These are phyloP conservation scores for Drosophila tanythrix DNA, from an alignment of 2,888 invertebrate genomes.

Conservation along the genomic window DNA sequence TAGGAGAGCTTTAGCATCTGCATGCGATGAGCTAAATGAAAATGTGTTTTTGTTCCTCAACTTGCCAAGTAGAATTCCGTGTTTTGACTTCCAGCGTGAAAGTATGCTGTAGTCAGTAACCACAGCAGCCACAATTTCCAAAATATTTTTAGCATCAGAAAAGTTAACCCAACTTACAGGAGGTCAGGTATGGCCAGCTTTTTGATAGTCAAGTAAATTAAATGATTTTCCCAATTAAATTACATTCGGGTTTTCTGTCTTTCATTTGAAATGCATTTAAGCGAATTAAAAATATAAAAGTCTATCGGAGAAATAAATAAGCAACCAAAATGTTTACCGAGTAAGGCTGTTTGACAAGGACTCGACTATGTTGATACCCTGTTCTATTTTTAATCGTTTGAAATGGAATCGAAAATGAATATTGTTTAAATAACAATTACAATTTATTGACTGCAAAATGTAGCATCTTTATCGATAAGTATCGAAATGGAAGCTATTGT, in stretches of 20 bases:
- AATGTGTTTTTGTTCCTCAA: slow-evolving; percentile 1
- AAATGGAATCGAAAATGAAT: not conserved
- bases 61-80: not conserved
- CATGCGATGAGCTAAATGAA: slow-evolving; percentile 3
- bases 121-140: slow-evolving; percentile 22
- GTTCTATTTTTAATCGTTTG: not conserved
- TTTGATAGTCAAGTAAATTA: slow-evolving; percentile 10
- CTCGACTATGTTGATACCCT: not conserved
- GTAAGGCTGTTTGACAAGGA: not conserved
- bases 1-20: not conserved
- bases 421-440: not conserved
- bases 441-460: not conserved
- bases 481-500: not conserved
- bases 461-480: not conserved
- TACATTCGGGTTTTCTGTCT: not conserved
- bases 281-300: slow-evolving; percentile 26
- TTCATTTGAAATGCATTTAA: slow-evolving; percentile 23
- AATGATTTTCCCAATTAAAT: slow-evolving; percentile 6
- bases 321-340: slow-evolving; percentile 1
- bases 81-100: not conserved
- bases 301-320: slow-evolving; percentile 1
- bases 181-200: not conserved
- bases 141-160: slow-evolving; percentile 5
- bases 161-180: not conserved
- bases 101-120: not conserved